Conservation (phyloP, 2,888 invertebrate species). For the Harmothoe impar region DNA sequence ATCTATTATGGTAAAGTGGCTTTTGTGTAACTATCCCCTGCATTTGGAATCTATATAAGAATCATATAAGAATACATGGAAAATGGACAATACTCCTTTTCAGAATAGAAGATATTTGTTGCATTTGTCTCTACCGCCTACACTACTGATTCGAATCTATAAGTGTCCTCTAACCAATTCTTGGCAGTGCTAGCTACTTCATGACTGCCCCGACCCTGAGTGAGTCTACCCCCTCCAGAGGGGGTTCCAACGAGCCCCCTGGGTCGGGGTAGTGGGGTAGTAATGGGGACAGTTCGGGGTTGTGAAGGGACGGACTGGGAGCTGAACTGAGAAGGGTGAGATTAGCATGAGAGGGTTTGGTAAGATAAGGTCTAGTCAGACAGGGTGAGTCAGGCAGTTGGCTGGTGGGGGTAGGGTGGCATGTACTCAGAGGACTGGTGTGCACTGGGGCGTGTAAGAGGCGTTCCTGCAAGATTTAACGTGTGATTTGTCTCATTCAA, state of each 20-base stretch:
- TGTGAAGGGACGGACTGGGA: neutral
- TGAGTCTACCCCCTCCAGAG: neutral
- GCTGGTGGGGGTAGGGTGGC: neutral
- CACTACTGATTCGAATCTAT: no score
- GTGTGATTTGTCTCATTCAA: constrained; percentile 24
- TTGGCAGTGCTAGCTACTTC: no score
- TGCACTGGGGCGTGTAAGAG: neutral
- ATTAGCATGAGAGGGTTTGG: constrained; percentile 1
- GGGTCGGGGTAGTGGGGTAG: neutral
- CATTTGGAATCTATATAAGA: no score
- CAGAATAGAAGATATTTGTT: no score
- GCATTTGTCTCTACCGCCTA: no score
- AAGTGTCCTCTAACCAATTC: no score
- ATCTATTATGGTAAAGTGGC: no score
- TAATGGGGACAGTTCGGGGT: neutral
- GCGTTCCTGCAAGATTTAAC: neutral
- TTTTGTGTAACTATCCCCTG: no score
- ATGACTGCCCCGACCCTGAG: no score
- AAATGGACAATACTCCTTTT: no score
- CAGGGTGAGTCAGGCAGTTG: neutral
- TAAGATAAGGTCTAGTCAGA: neutral
- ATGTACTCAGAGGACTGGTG: neutral
- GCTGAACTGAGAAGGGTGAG: constrained; percentile 23
- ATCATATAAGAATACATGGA: no score
- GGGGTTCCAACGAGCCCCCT: constrained; percentile 14